Percentiles rank a stretch among this genome's conserved stretches.
Conservation (phyloP, 2,113 vertebrate species). For the Crotalus helleri region DNA sequence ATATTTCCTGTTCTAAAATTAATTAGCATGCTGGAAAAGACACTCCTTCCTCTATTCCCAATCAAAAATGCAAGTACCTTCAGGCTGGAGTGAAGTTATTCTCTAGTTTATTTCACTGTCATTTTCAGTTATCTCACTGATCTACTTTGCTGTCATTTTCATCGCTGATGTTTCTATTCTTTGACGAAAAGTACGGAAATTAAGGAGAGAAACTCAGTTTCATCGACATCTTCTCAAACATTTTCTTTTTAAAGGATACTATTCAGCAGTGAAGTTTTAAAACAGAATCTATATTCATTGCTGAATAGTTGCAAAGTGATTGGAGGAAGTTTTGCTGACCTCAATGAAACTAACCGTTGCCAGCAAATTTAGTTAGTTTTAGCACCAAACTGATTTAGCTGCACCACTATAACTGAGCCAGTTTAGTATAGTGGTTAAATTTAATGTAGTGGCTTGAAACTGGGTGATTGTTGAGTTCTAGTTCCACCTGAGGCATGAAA, state of each 20-base stretch:
- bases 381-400: too few relatives aligned
- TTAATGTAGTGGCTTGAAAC: not conserved
- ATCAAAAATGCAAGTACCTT: not conserved
- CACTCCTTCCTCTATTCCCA: not conserved
- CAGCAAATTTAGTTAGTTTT: not conserved
- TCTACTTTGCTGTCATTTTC: not conserved
- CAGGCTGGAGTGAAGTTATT: not conserved
- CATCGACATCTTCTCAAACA: too few relatives aligned
- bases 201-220: not conserved
- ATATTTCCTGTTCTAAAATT: not conserved
- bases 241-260: not conserved
- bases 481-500: not conserved
- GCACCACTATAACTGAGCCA: not conserved
- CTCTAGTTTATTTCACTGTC: not conserved
- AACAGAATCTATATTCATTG: not conserved
- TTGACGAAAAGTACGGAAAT: not conserved
- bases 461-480: not conserved
- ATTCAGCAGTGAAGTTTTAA: not conserved
- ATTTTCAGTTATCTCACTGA: not conserved
- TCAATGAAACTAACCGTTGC: not conserved
- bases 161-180: not conserved
- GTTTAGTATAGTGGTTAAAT: not conserved
- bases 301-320: not conserved
- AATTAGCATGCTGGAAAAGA: not conserved
- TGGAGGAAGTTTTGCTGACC: not conserved